Conservation (phyloP, 2,888 invertebrate species). For the Polietes domitor region DNA sequence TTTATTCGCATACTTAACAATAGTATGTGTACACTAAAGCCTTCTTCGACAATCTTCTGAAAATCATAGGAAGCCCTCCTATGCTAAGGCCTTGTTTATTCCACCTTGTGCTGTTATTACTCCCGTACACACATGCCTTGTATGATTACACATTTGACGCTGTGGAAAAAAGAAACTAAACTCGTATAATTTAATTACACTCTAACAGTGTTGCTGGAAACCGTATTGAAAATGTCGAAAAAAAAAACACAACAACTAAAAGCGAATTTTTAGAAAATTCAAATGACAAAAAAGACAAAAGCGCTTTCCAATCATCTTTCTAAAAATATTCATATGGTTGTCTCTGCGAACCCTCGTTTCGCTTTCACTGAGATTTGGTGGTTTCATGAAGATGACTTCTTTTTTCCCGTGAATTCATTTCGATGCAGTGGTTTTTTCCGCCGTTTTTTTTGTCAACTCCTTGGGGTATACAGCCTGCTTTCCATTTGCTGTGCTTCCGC, state of each 20-base stretch:
- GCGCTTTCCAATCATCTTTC: conserved; percentile 23
- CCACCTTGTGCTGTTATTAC: background rate
- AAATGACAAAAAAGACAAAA: background rate
- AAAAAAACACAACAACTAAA: background rate
- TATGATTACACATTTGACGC: conserved; percentile 13
- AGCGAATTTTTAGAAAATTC: conserved; percentile 4
- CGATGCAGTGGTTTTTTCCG: background rate
- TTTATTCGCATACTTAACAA: no score
- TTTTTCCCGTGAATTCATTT: conserved; percentile 25
- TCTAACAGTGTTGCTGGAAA: background rate
- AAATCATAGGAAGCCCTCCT: no score
- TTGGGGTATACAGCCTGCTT: conserved; percentile 27
- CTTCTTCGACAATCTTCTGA: no score
- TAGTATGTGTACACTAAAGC: no score
- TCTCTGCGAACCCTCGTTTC: background rate
- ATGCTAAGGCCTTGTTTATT: no score
- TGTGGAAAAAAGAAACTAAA: conserved; percentile 9
- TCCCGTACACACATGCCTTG: background rate
- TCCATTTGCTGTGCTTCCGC: conserved; percentile 31
- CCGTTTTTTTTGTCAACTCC: conserved; percentile 43
- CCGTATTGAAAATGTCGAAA: background rate
- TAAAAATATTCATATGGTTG: conserved; percentile 23
- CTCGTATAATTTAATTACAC: conserved; percentile 35
- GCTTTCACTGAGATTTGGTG: conserved; percentile 1
- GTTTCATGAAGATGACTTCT: conserved; percentile 29